These are phyloP conservation scores for Acridotheres tristis DNA, from an alignment of 2,797 vertebrate species.

Conservation along the genomic window DNA sequence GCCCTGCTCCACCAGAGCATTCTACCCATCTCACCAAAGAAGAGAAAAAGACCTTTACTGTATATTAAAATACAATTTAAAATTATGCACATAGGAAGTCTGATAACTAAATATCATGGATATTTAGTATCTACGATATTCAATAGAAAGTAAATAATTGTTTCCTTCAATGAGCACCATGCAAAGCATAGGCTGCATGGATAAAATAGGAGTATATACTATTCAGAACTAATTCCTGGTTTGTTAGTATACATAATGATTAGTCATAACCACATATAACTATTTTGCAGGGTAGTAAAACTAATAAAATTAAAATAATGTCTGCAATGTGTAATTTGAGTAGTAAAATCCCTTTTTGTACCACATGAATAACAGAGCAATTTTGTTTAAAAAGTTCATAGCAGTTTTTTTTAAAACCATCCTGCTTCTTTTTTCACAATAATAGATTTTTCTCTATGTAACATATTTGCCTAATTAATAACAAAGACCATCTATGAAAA, in stretches of 20 bases:
- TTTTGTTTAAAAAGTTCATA: not conserved
- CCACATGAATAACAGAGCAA: not conserved
- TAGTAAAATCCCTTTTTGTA: not conserved
- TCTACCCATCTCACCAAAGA: not conserved
- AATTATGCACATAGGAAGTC: not conserved
- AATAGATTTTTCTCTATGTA: not conserved
- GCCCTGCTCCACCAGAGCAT: not conserved
- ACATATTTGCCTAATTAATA: not conserved
- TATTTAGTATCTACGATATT: not conserved
- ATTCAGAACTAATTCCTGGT: not conserved
- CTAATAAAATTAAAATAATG: not conserved
- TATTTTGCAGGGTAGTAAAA: not conserved
- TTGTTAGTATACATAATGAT: not conserved
- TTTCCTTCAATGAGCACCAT: not conserved
- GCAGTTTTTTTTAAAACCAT: not conserved
- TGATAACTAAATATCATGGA: not conserved
- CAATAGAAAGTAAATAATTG: not conserved
- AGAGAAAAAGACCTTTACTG: not conserved
- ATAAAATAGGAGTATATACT: not conserved
- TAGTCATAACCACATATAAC: not conserved
- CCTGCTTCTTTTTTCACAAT: not conserved
- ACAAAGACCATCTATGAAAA: constrained; percentile 4
- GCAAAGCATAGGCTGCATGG: accelerated
- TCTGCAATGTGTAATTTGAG: not conserved
- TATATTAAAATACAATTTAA: not conserved